A percentile compares a stretch with the other conserved stretches of the same genome.
phyloP scores from a whole-genome alignment of 2,888 invertebrate genomes.

The Andrena fulva region DNA sequence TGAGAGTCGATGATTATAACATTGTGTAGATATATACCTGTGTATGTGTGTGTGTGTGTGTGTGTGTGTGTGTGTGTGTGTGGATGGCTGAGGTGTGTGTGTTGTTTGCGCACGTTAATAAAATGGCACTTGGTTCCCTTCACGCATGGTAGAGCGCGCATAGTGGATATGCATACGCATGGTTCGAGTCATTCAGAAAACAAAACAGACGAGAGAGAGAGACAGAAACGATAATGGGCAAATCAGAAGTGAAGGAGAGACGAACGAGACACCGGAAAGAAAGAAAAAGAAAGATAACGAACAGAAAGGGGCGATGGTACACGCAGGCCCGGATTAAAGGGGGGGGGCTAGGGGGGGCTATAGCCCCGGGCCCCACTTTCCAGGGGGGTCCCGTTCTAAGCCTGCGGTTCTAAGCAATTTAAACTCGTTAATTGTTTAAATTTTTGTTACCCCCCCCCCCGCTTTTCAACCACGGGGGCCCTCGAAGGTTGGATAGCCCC shows the following conservation, averaged over 20 bases:
- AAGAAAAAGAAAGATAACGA: conserved; percentile 21
- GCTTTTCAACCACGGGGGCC: too few relatives aligned
- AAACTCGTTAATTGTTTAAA: too few relatives aligned
- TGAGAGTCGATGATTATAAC: conserved; percentile 16
- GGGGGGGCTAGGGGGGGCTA: too few relatives aligned
- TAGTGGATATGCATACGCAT: conserved; percentile 53
- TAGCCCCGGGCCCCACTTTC: too few relatives aligned
- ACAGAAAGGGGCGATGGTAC: conserved; percentile 51
- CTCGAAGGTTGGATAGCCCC: too few relatives aligned
- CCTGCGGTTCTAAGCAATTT: too few relatives aligned
- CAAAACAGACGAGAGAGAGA: conserved; percentile 21
- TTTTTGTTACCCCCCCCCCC: too few relatives aligned
- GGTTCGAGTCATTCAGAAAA: conserved; percentile 49
- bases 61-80: conserved; percentile 1
- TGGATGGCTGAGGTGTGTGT: conserved; percentile 1
- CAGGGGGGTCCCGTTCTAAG: too few relatives aligned
- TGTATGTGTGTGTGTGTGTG: background rate
- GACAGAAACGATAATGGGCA: conserved; percentile 6
- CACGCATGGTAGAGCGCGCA: conserved; percentile 52
- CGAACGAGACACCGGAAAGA: conserved; percentile 1
- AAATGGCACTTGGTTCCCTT: conserved; percentile 29
- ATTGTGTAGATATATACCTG: background rate
- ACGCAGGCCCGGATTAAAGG: too few relatives aligned
- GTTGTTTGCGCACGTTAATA: conserved; percentile 7
- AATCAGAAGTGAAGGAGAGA: conserved; percentile 17